These are phyloP conservation scores for Zenarchopterus dispar DNA, from an alignment of 2,797 vertebrate genomes.

Conservation along the genomic window DNA sequence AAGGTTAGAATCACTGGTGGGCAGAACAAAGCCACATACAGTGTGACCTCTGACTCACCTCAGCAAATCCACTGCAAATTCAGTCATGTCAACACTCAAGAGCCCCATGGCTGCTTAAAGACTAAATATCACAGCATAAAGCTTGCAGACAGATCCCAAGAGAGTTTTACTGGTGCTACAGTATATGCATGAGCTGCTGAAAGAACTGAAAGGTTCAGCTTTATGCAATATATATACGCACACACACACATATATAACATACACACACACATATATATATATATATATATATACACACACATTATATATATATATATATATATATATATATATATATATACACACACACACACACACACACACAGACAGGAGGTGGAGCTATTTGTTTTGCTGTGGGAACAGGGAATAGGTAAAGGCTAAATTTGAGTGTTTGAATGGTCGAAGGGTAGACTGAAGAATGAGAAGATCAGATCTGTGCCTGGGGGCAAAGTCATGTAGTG, in stretches of 20 bases:
- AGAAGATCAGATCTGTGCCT: conserved; percentile 6
- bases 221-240: conserved; percentile 18
- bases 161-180: conserved; percentile 22
- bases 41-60: conserved; percentile 68
- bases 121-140: conserved; percentile 44
- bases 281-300: no score
- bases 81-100: conserved; percentile 28
- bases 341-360: no score
- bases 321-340: no score
- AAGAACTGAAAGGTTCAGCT: conserved; percentile 29
- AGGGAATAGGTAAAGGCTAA: not conserved
- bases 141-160: conserved; percentile 28
- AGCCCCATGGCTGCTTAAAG: conserved; percentile 40
- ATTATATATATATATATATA: no score
- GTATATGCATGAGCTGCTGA: conserved; percentile 38
- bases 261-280: no score
- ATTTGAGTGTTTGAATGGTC: not conserved
- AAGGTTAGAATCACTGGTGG: conserved; percentile 68
- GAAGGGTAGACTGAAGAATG: conserved; percentile 2
- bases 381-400: conserved; percentile 5
- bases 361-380: no score
- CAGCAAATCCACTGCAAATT: conserved; percentile 59
- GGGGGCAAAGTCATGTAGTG: conserved; percentile 3
- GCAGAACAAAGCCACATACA: conserved; percentile 38
- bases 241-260: no score